Conservation (phyloP, 2,797 vertebrate species). For the Megalops cyprinoides region DNA sequence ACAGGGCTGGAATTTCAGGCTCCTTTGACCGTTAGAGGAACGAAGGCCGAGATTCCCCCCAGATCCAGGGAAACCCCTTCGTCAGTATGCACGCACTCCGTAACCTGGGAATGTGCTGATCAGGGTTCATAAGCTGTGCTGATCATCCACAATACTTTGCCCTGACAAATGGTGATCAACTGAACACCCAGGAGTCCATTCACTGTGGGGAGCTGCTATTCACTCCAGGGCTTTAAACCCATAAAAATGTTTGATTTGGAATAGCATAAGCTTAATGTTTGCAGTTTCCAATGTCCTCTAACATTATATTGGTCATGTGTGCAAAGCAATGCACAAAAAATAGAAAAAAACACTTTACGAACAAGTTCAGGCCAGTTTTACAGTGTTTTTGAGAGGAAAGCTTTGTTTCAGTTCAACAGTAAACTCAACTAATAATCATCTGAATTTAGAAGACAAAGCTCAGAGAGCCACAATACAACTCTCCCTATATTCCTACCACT, state of each 20-base stretch:
- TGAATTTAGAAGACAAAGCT: too few species aligned
- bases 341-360: neutral
- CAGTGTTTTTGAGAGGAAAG: neutral
- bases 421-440: neutral
- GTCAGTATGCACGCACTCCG: neutral
- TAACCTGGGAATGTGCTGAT: neutral
- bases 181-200: neutral
- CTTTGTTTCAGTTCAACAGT: neutral
- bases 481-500: neutral
- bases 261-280: neutral
- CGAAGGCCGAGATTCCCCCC: neutral
- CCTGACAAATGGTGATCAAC: neutral
- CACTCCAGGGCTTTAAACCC: constrained; percentile 52
- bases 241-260: neutral
- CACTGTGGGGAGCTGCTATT: constrained; percentile 56
- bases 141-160: neutral
- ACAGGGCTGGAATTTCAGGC: neutral
- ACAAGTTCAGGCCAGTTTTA: neutral
- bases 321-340: neutral
- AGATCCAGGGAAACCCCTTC: neutral
- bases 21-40: neutral
- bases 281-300: neutral
- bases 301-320: neutral
- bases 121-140: neutral
- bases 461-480: neutral